Conservation (phyloP, 2,888 invertebrate species). For the Alsophila aescularia region DNA sequence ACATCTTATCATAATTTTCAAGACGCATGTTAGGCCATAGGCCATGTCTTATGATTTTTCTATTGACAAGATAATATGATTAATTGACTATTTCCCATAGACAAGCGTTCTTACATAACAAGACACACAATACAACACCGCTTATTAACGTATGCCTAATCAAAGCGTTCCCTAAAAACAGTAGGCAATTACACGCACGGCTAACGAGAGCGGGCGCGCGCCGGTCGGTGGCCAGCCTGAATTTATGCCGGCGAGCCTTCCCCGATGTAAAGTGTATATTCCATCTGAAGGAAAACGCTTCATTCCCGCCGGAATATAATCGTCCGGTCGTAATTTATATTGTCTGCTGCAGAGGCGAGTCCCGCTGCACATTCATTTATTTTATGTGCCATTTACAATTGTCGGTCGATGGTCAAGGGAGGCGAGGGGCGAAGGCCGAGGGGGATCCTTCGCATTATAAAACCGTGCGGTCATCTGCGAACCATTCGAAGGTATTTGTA, state of each 20-base stretch:
- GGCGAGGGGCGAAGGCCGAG: conserved; percentile 57
- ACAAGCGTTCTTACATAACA: not conserved
- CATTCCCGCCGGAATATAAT: conserved; percentile 85
- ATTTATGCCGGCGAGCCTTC: conserved; percentile 57
- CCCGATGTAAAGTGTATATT: conserved; percentile 60
- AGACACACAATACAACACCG: conserved; percentile 27
- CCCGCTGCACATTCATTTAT: conserved; percentile 86
- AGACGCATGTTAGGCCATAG: no score
- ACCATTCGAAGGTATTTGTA: conserved; percentile 80
- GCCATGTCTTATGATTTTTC: no score
- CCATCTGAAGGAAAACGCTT: conserved; percentile 81
- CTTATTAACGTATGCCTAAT: conserved; percentile 51
- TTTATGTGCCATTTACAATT: conserved; percentile 86
- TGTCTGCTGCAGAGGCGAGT: conserved; percentile 85
- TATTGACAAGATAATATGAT: no score
- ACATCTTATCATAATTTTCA: no score
- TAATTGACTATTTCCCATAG: not conserved
- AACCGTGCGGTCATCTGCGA: conserved; percentile 85
- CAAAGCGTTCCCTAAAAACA: conserved; percentile 65
- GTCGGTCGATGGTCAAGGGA: conserved; percentile 86
- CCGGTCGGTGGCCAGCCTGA: conserved; percentile 53
- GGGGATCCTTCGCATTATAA: conserved; percentile 82
- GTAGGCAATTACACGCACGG: conserved; percentile 71
- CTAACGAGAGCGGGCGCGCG: conserved; percentile 56
- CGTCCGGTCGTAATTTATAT: conserved; percentile 85